Evolutionary conservation across 2,888 invertebrate species (phyloP).

Genomic region (Opisthograptis luteolata): DNA sequence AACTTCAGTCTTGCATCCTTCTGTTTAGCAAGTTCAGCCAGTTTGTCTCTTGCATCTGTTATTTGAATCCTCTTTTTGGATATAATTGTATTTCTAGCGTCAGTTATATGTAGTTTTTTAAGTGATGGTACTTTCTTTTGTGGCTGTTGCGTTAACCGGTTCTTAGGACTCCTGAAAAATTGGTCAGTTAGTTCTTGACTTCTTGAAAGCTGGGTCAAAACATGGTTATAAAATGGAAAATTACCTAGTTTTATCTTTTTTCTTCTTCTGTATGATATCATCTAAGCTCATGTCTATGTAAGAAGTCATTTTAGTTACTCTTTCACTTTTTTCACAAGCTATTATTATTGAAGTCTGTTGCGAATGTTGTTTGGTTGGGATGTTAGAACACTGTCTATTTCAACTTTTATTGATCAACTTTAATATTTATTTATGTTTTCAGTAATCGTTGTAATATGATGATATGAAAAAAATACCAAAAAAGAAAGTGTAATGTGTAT

Average conservation of each 20-base stretch:
- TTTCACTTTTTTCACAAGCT: too few species aligned
- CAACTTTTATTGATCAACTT: too few species aligned
- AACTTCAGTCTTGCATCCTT: constrained; percentile 90
- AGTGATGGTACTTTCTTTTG: constrained; percentile 32
- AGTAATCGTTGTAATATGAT: too few species aligned
- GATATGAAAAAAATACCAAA: too few species aligned
- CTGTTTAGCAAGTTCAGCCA: constrained; percentile 89
- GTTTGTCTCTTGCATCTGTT: constrained; percentile 91
- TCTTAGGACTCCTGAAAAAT: constrained; percentile 41
- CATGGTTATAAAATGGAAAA: constrained; percentile 1
- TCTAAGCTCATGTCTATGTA: constrained; percentile 76
- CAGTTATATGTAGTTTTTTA: constrained; percentile 65
- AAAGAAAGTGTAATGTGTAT: too few species aligned
- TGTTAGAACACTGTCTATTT: too few species aligned
- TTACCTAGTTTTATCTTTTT: constrained; percentile 62
- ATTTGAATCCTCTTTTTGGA: constrained; percentile 90
- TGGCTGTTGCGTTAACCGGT: constrained; percentile 35
- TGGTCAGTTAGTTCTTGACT: too few species aligned
- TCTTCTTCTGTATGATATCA: constrained; percentile 76
- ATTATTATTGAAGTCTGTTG: too few species aligned
- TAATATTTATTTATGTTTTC: too few species aligned
- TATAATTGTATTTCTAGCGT: constrained; percentile 92
- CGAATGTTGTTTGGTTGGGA: too few species aligned
- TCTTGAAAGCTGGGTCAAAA: too few species aligned
- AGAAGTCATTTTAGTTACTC: constrained; percentile 66